Percentiles rank a stretch among this genome's conserved stretches.
These are phyloP conservation scores for Pammene fasciana DNA, from an alignment of 2,888 invertebrate species.

Conservation along the genomic window DNA sequence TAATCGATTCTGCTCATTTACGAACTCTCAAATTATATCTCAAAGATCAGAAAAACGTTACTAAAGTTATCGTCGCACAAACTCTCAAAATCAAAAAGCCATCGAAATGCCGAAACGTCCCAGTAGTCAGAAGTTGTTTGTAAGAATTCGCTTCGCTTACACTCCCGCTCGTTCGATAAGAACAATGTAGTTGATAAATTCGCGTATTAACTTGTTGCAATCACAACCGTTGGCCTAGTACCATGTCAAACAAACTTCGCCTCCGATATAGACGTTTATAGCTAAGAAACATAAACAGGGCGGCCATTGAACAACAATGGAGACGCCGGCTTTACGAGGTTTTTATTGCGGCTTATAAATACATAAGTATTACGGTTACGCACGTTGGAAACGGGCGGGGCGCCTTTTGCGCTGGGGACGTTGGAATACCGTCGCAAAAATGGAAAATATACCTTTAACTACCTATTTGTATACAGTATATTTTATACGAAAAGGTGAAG, in stretches of 20 bases:
- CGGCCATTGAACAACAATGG: slow-evolving; percentile 55
- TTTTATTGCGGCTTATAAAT: slow-evolving; percentile 62
- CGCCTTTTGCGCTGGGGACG: not conserved
- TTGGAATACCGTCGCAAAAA: not conserved
- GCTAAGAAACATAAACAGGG: slow-evolving; percentile 54
- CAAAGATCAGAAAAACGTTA: too few species aligned
- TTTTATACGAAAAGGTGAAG: too few species aligned
- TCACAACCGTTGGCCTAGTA: slow-evolving; percentile 12
- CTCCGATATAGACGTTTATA: slow-evolving; percentile 32
- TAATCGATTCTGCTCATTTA: too few species aligned
- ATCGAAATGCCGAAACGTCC: too few species aligned
- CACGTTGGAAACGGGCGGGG: slow-evolving; percentile 9
- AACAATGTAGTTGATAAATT: too few species aligned
- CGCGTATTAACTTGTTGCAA: not conserved
- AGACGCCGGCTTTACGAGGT: slow-evolving; percentile 63
- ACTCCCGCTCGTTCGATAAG: too few species aligned
- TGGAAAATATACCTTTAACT: not conserved
- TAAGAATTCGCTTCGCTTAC: too few species aligned
- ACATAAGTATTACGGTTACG: slow-evolving; percentile 53
- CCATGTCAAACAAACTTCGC: slow-evolving; percentile 25
- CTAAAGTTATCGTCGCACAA: too few species aligned
- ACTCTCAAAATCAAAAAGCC: too few species aligned
- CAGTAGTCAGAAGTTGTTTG: too few species aligned
- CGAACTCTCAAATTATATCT: too few species aligned
- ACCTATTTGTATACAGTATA: not conserved